Evolutionary conservation across 2,888 invertebrate species (phyloP).

Genomic region (Balanococcus diminutus): DNA sequence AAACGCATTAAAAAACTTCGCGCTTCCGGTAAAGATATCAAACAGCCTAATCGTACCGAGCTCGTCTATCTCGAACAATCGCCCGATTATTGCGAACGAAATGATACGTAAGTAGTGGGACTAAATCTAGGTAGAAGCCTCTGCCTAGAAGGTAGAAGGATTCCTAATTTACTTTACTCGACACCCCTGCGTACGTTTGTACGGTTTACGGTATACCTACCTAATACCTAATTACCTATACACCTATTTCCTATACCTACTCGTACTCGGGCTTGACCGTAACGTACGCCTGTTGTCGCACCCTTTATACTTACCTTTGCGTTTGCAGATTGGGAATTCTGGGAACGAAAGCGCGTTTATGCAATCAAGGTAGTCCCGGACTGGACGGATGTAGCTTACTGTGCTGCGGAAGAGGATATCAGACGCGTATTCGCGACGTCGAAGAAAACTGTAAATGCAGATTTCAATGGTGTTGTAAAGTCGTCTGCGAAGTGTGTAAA

Average conservation of each 20-base stretch:
- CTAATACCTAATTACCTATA: no score
- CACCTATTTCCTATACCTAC: neutral
- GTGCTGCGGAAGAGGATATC: conserved; percentile 88
- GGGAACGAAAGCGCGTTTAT: conserved; percentile 81
- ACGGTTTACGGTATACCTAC: no score
- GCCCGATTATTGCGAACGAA: conserved; percentile 87
- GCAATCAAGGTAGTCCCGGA: conserved; percentile 83
- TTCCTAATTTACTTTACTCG: neutral
- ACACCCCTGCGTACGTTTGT: no score
- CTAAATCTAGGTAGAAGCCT: neutral
- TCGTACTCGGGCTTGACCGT: neutral
- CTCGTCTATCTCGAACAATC: conserved; percentile 88
- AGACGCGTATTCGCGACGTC: conserved; percentile 80
- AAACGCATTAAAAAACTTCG: conserved; percentile 72
- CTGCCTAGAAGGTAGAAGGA: no score
- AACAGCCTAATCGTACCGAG: conserved; percentile 88
- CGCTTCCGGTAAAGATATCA: conserved; percentile 76
- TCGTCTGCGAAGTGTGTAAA: conserved; percentile 82
- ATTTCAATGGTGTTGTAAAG: conserved; percentile 91
- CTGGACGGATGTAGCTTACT: conserved; percentile 85
- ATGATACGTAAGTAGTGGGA: conserved; percentile 73
- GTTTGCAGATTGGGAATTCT: conserved; percentile 75
- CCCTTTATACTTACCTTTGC: no score
- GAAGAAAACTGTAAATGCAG: conserved; percentile 87
- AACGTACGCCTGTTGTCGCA: neutral